A percentile compares a stretch with the other conserved stretches of the same genome.
Evolutionary conservation across 2,888 invertebrate genomes (phyloP).

Genomic region (Cheilosia soror): DNA sequence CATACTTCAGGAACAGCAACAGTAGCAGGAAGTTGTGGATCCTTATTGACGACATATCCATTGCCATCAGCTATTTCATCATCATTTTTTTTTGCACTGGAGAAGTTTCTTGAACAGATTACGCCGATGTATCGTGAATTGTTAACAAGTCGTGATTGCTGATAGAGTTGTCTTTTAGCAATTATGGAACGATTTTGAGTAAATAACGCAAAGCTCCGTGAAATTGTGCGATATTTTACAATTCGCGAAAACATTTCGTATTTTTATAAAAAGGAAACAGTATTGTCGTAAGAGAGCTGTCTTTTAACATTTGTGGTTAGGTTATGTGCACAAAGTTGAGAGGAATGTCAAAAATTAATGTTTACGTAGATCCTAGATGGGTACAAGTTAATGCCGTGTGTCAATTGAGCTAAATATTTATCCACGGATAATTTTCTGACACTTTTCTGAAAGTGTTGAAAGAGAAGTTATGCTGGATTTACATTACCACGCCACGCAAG

Average conservation of each 20-base stretch:
- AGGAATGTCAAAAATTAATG: conserved; percentile 8
- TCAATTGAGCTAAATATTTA: too few species aligned
- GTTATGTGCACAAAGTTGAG: conserved; percentile 11
- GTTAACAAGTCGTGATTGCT: conserved; percentile 19
- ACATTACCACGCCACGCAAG: too few species aligned
- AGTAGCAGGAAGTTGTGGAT: conserved; percentile 89
- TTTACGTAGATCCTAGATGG: not conserved
- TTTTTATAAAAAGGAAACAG: conserved; percentile 7
- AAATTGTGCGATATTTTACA: conserved; percentile 56
- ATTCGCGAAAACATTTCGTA: conserved; percentile 77
- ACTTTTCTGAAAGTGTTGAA: too few species aligned
- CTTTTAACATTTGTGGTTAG: conserved; percentile 26
- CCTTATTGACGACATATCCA: conserved; percentile 78
- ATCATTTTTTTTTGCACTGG: conserved; percentile 76
- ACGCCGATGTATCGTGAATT: conserved; percentile 38
- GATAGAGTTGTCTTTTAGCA: conserved; percentile 10
- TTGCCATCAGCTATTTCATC: conserved; percentile 74
- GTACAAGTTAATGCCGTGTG: not conserved
- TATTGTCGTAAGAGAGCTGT: not conserved
- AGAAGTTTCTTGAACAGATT: conserved; percentile 76
- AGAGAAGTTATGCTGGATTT: too few species aligned
- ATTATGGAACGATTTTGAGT: conserved; percentile 31
- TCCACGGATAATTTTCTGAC: too few species aligned
- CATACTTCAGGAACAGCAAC: conserved; percentile 97
- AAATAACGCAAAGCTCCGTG: conserved; percentile 33